phyloP scores from a whole-genome alignment of 2,888 invertebrate genomes.

The Drosophila stalkeri region DNA sequence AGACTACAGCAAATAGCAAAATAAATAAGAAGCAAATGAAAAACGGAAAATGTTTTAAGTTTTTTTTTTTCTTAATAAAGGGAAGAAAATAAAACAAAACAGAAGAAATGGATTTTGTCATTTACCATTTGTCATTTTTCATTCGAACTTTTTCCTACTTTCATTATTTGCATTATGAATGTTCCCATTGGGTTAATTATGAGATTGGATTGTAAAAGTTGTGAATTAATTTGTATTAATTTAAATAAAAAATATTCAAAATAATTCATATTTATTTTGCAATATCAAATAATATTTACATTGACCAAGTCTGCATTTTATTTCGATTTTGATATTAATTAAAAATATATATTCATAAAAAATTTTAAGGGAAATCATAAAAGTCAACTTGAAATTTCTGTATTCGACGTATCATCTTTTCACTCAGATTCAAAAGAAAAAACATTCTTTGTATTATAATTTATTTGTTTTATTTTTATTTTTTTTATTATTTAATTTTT shows the following conservation, averaged over 20 bases:
- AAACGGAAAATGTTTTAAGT: constrained; percentile 33
- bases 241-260: too few relatives aligned
- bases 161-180: neutral
- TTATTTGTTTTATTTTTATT: too few relatives aligned
- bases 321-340: too few relatives aligned
- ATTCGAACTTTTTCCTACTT: constrained; percentile 14
- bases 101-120: constrained; percentile 14
- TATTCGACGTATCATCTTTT: too few relatives aligned
- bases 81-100: constrained; percentile 4
- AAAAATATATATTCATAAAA: too few relatives aligned
- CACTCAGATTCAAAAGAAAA: too few relatives aligned
- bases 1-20: constrained; percentile 49
- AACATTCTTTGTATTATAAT: too few relatives aligned
- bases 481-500: too few relatives aligned
- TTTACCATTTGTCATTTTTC: constrained; percentile 6
- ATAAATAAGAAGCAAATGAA: constrained; percentile 13
- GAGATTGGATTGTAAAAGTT: neutral
- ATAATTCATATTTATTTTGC: neutral
- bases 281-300: neutral
- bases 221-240: neutral
- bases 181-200: neutral
- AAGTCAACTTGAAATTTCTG: too few relatives aligned
- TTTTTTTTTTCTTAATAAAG: constrained; percentile 16
- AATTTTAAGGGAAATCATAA: too few relatives aligned
- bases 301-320: too few relatives aligned